These are phyloP conservation scores for Cyprinodon diabolis DNA, from an alignment of 2,797 vertebrate genomes.

Conservation along the genomic window DNA sequence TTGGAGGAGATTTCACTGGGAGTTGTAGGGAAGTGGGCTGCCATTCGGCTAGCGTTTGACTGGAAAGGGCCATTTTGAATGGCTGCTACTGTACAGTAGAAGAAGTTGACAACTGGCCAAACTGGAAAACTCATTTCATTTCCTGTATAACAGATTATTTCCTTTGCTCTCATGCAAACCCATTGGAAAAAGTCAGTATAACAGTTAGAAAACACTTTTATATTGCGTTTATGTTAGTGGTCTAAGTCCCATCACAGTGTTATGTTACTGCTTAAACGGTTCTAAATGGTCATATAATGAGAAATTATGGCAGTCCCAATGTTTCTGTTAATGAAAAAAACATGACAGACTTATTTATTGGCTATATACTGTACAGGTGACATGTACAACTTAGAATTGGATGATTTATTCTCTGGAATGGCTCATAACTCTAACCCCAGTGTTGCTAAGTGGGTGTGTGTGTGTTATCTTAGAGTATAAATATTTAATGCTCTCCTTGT, in stretches of 20 bases:
- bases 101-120: too few relatives aligned
- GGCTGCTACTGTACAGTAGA: too few relatives aligned
- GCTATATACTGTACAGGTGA: not conserved
- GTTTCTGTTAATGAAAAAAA: not conserved
- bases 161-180: not conserved
- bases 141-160: too few relatives aligned
- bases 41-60: too few relatives aligned
- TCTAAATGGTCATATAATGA: not conserved
- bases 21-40: too few relatives aligned
- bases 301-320: too few relatives aligned
- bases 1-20: too few relatives aligned
- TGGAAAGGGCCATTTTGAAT: too few relatives aligned
- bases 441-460: not conserved
- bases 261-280: not conserved
- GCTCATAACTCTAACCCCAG: not conserved
- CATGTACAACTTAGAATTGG: not conserved
- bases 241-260: too few relatives aligned
- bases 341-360: not conserved
- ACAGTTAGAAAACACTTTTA: not conserved
- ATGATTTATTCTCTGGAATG: not conserved
- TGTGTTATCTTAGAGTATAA: not conserved
- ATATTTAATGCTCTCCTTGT: not conserved
- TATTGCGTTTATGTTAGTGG: not conserved
- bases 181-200: not conserved
- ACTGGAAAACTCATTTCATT: too few relatives aligned